Evolutionary conservation across 2,888 invertebrate species (phyloP), one percentile per base, ranked within the genome.

Genomic region (Leptinotarsa juncta): DNA sequence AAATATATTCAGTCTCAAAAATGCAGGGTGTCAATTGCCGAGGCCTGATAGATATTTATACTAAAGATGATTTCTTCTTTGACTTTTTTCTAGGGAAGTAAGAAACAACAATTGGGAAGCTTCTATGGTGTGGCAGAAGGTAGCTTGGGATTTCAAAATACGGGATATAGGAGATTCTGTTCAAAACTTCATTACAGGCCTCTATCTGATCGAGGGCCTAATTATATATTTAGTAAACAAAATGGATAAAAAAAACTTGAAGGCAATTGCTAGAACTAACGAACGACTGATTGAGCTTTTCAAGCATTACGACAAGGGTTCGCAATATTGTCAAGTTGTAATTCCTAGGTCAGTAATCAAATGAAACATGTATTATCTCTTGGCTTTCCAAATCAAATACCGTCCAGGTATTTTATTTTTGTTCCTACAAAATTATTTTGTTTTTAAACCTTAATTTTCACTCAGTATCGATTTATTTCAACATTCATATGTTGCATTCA

Each of bases 21-120:
- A 32, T 7, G 1, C 26, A 32, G 7, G 7, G 32, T 32, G 7
- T 7, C 7, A 32, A 32, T 7, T 32, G 7, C 32, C 7, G 32
- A 32, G 42, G 10, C 42, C 42, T 42, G 42, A 10, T 42, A 42
- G 10, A 10, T 10, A 32, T 32, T 10, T 32, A 32, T 10, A 32
- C 32, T 10, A 10, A 32, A 32, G 42, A 42, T 42, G 42, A 42
- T 10, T 32, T 51, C 51, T n/a, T 51, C 51, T 42, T 10, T 7
- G 10, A 42, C 42, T 42, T 42, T 42, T 42, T 42, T 42, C 10
- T 10, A 92, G 92, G 89, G 90, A 90, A 49, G 84, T 92, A 16
- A 87, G 93, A 80, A 88, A 88, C 57, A 89, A 89, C 42, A 89
- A 90, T 57, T 92, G 91, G 91, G 92, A 92, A 83, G 88, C 89